Conservation (phyloP, 1,140 invertebrate species). For the Philotrypesis tridentata region DNA sequence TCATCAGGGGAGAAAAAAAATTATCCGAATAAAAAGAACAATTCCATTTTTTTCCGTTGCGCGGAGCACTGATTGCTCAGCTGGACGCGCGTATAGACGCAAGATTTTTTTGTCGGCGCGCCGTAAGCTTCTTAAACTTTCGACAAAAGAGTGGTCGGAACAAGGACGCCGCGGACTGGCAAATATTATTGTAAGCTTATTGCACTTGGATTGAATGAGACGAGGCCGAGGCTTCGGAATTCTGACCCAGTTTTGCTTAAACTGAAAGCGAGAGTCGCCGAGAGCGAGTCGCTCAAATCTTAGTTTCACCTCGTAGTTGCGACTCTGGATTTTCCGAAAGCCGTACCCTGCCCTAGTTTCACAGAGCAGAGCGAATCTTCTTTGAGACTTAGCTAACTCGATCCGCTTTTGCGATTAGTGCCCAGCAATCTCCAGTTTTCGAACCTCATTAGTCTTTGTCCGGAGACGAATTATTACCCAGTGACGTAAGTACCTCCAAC, state of each 20-base stretch:
- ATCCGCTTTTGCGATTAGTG: constrained; percentile 39
- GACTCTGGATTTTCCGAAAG: constrained; percentile 27
- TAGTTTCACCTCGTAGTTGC: not conserved
- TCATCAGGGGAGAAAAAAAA: too few relatives aligned
- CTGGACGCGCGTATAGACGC: not conserved
- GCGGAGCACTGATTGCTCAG: constrained; percentile 12
- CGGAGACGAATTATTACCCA: not conserved
- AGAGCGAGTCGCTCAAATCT: constrained; percentile 10
- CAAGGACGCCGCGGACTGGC: not conserved
- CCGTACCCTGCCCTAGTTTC: not conserved
- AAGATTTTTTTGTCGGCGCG: too few relatives aligned
- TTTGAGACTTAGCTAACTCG: constrained; percentile 26
- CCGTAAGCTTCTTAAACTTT: constrained; percentile 17
- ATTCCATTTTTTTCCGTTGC: constrained; percentile 38
- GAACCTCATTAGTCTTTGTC: constrained; percentile 29
- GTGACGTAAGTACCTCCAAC: not conserved
- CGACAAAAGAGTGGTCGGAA: not conserved
- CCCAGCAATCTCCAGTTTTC: not conserved
- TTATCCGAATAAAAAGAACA: not conserved
- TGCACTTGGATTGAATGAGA: constrained; percentile 10
- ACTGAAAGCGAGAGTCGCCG: not conserved
- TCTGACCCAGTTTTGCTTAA: constrained; percentile 32
- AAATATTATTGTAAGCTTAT: not conserved
- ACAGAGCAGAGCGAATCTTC: not conserved
- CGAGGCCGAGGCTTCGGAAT: not conserved